These are phyloP conservation scores for Alouatta palliata DNA, from an alignment of 2,113 vertebrate genomes.

Conservation along the genomic window DNA sequence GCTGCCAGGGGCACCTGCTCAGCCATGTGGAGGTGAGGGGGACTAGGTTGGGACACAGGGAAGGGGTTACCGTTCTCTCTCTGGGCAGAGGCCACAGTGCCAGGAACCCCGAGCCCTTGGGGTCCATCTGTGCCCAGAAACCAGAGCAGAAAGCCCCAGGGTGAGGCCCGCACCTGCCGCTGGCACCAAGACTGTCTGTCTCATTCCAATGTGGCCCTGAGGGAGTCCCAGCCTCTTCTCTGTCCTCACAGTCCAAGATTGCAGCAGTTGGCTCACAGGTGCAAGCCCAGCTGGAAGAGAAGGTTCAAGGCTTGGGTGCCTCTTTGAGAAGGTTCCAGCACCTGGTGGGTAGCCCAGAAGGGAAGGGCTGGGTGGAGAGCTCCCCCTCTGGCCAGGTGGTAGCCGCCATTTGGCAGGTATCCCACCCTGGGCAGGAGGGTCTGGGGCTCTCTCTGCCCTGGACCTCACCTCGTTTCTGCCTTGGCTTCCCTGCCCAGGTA, in stretches of 20 bases:
- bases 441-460: not conserved
- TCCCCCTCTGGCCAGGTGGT: too few relatives aligned
- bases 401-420: too few relatives aligned
- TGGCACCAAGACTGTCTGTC: rapidly evolving
- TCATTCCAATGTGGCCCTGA: rapidly evolving
- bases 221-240: not conserved
- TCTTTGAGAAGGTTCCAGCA: slow-evolving; percentile 71
- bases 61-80: not conserved
- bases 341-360: not conserved
- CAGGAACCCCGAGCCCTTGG: not conserved
- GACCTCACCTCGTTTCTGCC: not conserved
- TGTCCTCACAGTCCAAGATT: slow-evolving; percentile 79
- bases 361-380: not conserved
- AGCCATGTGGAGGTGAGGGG: slow-evolving; percentile 67
- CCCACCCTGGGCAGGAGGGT: not conserved
- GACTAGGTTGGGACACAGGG: rapidly evolving
- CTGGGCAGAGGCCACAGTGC: slow-evolving; percentile 76
- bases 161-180: not conserved
- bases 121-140: not conserved
- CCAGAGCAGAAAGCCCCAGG: rapidly evolving
- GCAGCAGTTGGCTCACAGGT: slow-evolving; percentile 80
- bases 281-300: slow-evolving; percentile 81
- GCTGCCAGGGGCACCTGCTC: slow-evolving; percentile 78
- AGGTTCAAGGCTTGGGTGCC: slow-evolving; percentile 80
- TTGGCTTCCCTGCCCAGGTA: slow-evolving; percentile 73